Base-by-base conservation (phyloP, 2,113 vertebrate genomes). In the Coptodon bakossiorum region DNA sequence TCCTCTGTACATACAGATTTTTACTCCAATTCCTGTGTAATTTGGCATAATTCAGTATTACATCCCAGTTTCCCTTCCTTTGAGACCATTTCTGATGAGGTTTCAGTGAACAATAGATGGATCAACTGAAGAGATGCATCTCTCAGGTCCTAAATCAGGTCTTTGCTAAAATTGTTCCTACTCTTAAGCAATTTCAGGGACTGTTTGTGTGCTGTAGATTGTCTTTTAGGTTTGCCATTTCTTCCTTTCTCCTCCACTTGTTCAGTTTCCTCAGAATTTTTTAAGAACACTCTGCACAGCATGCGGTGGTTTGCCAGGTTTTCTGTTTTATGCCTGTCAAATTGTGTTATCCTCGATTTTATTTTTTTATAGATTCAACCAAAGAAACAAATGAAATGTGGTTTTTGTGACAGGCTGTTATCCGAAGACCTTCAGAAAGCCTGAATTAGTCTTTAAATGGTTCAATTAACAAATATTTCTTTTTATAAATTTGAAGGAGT, bases 1-100 rank as follows among this genome's bases (percentile, higher is more conserved):
- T 27, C 14, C 22, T 45, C 22, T 48, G 14, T 3, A 48, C 68
- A 29, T 29, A 16, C 6, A 0, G 0, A 11, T 73, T 76, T 76
- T 76, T 17, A 76, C 5, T 48, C 0, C 24, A 48, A 3, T 76
- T 76, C 71, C 0, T 29, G 1, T 48, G 14, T 76, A 76, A 76
- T 76, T 48, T 76, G 43, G 40, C 43, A 2, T 48, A n/a, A 2
- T 4, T 48, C 68, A 76, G 9, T 7, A 45, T 48, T 19, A 17
- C 4, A 7, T 19, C 24, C 14, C 6, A 2, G 24, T 48, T 76
- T 29, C 24, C 40, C 24, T 48, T 76, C 24, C 6, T 29, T 0
- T 17, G 6, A 73, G 14, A 45, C 9, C 14, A 73, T 73, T 45
- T 73, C 68, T 73, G 68, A 6, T 1, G 16, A 73, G 68, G 14